Base-by-base conservation (phyloP, 2,797 vertebrate genomes). In the Microhierax caerulescens region DNA sequence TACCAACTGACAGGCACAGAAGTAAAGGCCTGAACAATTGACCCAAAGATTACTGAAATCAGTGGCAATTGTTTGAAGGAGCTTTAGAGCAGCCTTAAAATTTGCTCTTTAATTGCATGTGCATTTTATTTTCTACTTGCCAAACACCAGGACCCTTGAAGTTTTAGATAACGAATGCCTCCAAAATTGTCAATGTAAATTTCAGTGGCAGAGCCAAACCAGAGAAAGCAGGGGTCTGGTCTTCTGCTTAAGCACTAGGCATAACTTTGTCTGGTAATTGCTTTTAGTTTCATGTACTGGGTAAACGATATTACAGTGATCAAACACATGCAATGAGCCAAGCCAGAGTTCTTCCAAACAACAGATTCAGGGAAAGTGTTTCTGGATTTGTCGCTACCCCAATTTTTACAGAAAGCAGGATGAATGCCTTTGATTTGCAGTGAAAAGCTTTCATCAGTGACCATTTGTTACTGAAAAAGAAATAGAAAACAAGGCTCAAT, bases 341-440 rank as follows among this genome's bases (percentile, higher is more conserved):
- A 70, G 22, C 19, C 63, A 21, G 37, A 56, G 48, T 12, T 93
- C 39, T 90, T 70, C 56, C 63, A 80, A 94, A 93, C 28, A 93
- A 54, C 15, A 90, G 53, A 93, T 28, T 88, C 48, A 85, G 72
- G 34, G 32, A 76, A 80, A 84, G 13, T 15, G n/a, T 82, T 94
- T 85, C 37, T 82, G 67, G 45, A 92, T 79, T 87, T 95, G 36
- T 74, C 63, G 70, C 59, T 73, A 28, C 7, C 19, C 23, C 59
- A 56, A 3, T 81, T 95, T 92, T 88, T 78, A 70, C 63, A 87
- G 77, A 87, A 93, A 92, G 63, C 30, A 89, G 81, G 74, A 95
- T 91, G 74, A 94, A 95, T 84, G 86, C 37, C 67, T 77, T 93
- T 93, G 83, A 95, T 94, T 96, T 95, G 77, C 85, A 95, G 60